Evolutionary conservation across 92 coral and sea anemone genomes (phyloP).

Genomic region (Porites lobata): DNA sequence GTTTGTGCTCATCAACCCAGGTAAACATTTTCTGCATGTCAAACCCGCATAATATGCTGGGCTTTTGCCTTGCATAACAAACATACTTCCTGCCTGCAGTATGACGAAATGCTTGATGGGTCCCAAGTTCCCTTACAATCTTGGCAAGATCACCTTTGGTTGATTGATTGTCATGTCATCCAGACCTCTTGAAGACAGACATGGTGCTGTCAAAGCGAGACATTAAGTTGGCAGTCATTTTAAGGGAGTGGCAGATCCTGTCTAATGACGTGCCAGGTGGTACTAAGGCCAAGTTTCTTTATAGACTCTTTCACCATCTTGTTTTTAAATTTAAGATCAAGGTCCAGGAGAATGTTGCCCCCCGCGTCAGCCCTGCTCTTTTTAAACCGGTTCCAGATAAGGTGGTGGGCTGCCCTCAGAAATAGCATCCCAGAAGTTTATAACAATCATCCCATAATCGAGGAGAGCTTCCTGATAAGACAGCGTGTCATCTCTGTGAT

Average conservation of each 20-base stretch:
- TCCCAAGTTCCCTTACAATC: constrained; percentile 63
- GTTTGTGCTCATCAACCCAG: constrained; percentile 79
- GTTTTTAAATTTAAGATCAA: constrained; percentile 62
- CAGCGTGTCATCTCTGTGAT: constrained; percentile 75
- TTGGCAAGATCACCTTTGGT: constrained; percentile 68
- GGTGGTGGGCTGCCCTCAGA: constrained; percentile 81
- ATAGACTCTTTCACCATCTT: no score
- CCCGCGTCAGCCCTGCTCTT: constrained; percentile 79
- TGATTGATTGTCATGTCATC: constrained; percentile 66
- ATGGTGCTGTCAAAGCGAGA: constrained; percentile 57
- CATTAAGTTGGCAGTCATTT: constrained; percentile 70
- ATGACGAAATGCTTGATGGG: constrained; percentile 66
- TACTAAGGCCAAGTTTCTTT: no score
- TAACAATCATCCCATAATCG: constrained; percentile 76
- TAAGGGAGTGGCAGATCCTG: constrained; percentile 76
- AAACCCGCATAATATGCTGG: constrained; percentile 75
- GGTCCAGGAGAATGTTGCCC: constrained; percentile 79
- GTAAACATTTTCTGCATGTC: constrained; percentile 72
- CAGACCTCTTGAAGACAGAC: constrained; percentile 75
- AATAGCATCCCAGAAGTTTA: constrained; percentile 67
- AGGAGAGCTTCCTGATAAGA: constrained; percentile 78
- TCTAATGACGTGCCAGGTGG: constrained; percentile 42
- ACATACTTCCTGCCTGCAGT: constrained; percentile 71
- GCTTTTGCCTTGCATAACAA: constrained; percentile 49
- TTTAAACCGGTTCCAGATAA: constrained; percentile 76